These are phyloP conservation scores for Tragelaphus buxtoni DNA, from an alignment of 2,113 vertebrate species.

Conservation along the genomic window DNA sequence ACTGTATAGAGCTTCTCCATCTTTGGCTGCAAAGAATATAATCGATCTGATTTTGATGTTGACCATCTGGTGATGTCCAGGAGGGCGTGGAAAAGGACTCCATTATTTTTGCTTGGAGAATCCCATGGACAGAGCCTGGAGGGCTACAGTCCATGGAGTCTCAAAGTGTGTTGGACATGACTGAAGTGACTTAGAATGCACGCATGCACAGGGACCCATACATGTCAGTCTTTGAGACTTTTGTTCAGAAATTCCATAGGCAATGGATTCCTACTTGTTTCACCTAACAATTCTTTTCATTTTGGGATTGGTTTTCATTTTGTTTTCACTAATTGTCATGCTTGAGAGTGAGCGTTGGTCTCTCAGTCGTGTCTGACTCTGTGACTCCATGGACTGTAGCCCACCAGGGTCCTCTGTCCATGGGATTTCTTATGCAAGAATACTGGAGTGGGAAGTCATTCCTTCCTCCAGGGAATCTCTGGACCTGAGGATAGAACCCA, in stretches of 20 bases:
- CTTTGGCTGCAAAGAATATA: too few species aligned
- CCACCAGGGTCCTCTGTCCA: not conserved
- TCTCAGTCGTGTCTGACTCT: not conserved
- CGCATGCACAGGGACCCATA: not conserved
- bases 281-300: not conserved
- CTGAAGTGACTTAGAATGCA: not conserved
- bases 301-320: not conserved
- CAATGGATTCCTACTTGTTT: not conserved
- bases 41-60: too few species aligned
- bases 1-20: too few species aligned
- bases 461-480: not conserved
- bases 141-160: not conserved
- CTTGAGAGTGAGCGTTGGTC: not conserved
- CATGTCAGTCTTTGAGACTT: not conserved
- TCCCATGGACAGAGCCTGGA: not conserved
- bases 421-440: not conserved
- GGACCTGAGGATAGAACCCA: not conserved
- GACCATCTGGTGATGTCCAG: too few species aligned
- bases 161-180: not conserved
- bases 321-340: not conserved
- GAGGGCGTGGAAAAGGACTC: not conserved
- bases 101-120: not conserved
- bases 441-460: not conserved
- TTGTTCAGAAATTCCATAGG: not conserved
- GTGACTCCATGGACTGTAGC: not conserved